phyloP scores from a whole-genome alignment of 2,797 vertebrate genomes.

The Lindbergichthys nudifrons region DNA sequence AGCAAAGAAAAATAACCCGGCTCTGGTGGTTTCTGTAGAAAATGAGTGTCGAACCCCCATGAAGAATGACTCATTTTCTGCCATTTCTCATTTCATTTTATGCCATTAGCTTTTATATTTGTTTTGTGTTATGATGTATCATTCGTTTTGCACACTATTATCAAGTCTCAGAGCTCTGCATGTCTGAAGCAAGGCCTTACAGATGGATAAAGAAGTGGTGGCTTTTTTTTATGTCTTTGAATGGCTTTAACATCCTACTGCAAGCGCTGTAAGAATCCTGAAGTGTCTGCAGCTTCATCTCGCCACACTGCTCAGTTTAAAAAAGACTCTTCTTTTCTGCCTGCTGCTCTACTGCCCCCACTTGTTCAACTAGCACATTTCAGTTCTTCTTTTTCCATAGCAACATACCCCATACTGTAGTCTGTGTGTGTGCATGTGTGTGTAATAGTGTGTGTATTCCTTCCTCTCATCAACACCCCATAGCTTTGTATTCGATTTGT shows the following conservation, averaged over 20 bases:
- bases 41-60: slow-evolving; percentile 39
- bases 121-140: slow-evolving; percentile 33
- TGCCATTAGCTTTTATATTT: slow-evolving; percentile 40
- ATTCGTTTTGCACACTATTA: slow-evolving; percentile 30
- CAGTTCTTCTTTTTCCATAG: neutral
- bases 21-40: slow-evolving; percentile 32
- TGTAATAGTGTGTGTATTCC: neutral
- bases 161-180: slow-evolving; percentile 18
- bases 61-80: slow-evolving; percentile 46
- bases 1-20: slow-evolving; percentile 29
- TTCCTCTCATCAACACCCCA: neutral
- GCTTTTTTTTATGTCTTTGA: neutral
- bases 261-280: slow-evolving; percentile 6
- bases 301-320: slow-evolving; percentile 24
- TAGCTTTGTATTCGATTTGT: slow-evolving; percentile 45
- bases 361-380: slow-evolving; percentile 54
- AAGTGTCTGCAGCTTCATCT: slow-evolving; percentile 27
- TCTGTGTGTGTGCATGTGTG: neutral
- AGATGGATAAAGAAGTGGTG: neutral
- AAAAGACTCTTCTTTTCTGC: slow-evolving; percentile 22
- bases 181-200: slow-evolving; percentile 12
- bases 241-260: slow-evolving; percentile 9
- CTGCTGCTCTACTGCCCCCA: slow-evolving; percentile 78
- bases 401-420: neutral
- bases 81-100: slow-evolving; percentile 43